Evolutionary conservation across 2,797 vertebrate species (phyloP), one percentile per base, ranked within the genome.

Genomic region (Neoniphon sammara): DNA sequence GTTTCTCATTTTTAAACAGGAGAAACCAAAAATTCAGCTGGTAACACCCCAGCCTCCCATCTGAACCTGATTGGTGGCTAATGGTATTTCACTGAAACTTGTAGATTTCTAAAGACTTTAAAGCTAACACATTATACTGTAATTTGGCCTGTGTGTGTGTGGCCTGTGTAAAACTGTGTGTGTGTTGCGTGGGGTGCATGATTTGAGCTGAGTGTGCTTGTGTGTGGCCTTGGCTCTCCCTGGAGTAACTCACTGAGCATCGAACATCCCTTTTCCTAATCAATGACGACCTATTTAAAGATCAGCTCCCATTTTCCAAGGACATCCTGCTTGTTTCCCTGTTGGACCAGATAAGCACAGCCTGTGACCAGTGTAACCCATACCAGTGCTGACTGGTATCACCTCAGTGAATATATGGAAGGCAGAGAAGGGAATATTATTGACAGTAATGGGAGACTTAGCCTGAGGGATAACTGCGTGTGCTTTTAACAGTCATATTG

Each of bases 291-390:
- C 36, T 63, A 50, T 25, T 59, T 71, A 62, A 18, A 7, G 63
- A 80, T 77, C 70, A 65, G 54, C 58, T 77, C 47, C 65, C 65
- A 25, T 67, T 25, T 52, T 54, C 58, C 67, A 59, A 82, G 70
- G 67, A 71, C 67, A 30, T 49, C 61, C 10, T 25, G 66, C 20
- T 17, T 30, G 1, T 31, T 31, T 56, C 56, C 18, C 34, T 61
- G 6, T 10, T 49, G 60, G 34, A 17, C 23, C 8, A 18, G 18
- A 17, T 39, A 14, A 36, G 1, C 56, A 34, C 56, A 34, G 56
- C 11, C 8, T 11, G n/a, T 20, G 3, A 36, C 4, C 67, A 4
- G 46, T 17, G 36, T 9, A 2, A 46, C 42, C 9, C 18, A 2
- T 1, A 5, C 23, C 56, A 7, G 7, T 30, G 15, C 12, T 27